Conservation (phyloP, 2,113 vertebrate species). For the Macrotis lagotis region DNA sequence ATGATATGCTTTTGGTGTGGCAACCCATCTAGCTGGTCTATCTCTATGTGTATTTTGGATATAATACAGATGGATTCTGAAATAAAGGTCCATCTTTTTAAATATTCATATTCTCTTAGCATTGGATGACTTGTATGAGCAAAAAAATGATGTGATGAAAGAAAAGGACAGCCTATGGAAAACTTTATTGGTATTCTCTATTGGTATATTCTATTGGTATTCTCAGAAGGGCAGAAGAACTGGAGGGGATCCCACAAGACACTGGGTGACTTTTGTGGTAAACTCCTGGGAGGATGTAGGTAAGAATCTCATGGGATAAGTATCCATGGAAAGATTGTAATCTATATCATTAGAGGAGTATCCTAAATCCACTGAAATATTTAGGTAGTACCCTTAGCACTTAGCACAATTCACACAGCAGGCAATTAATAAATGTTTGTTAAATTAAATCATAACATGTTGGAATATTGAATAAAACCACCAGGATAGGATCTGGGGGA, state of each 20-base stretch:
- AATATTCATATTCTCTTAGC: not conserved
- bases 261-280: not conserved
- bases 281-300: not conserved
- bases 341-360: not conserved
- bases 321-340: not conserved
- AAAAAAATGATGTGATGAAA: not conserved
- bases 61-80: not conserved
- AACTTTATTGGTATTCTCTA: not conserved
- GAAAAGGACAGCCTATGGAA: not conserved
- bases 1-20: not conserved
- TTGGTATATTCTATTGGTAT: not conserved
- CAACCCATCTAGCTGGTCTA: not conserved
- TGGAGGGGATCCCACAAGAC: not conserved
- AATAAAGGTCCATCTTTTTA: not conserved
- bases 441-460: not conserved
- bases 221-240: not conserved
- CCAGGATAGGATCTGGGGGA: not conserved
- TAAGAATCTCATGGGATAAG: not conserved
- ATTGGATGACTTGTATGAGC: not conserved
- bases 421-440: not conserved
- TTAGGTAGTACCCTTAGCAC: not conserved
- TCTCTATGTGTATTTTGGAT: not conserved
- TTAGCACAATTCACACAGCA: not conserved
- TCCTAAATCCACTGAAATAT: not conserved
- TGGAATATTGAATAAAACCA: too few species aligned